Evolutionary conservation across 2,888 invertebrate species (phyloP).

Genomic region (Acanthosepion esculentum): DNA sequence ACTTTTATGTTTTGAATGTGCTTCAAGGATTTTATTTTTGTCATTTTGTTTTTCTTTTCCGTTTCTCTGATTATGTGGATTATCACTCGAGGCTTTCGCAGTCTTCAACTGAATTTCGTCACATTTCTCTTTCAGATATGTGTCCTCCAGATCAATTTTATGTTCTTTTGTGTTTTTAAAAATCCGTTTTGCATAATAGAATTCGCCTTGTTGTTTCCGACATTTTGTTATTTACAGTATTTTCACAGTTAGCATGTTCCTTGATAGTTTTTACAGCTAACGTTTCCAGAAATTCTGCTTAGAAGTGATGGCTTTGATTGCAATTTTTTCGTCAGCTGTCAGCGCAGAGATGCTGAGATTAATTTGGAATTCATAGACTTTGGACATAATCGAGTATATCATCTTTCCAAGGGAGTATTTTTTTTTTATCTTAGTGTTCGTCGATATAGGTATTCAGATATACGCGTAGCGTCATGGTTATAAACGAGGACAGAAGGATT

Average conservation of each 20-base stretch:
- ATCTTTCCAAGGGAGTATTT: too few relatives aligned
- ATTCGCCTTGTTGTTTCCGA: background rate
- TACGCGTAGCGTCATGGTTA: too few relatives aligned
- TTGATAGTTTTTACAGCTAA: background rate
- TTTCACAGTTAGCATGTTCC: background rate
- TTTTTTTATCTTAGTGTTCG: too few relatives aligned
- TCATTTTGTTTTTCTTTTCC: background rate
- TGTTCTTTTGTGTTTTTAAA: background rate
- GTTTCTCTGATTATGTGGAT: background rate
- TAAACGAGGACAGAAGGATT: too few relatives aligned
- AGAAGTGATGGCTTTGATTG: background rate
- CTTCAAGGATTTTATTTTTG: background rate
- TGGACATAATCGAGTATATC: too few relatives aligned
- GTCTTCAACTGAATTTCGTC: background rate
- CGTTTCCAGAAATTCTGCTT: background rate
- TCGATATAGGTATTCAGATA: too few relatives aligned
- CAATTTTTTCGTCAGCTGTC: background rate
- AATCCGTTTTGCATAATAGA: background rate
- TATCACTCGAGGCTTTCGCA: background rate
- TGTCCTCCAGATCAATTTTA: background rate
- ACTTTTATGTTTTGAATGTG: background rate
- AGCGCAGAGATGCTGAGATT: too few relatives aligned
- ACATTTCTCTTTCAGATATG: background rate
- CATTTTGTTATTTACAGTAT: background rate
- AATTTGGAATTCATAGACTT: too few relatives aligned